Percentiles rank a stretch among this genome's conserved stretches.
Evolutionary conservation across 2,797 vertebrate species (phyloP).

Genomic region (Tenualosa ilisha): DNA sequence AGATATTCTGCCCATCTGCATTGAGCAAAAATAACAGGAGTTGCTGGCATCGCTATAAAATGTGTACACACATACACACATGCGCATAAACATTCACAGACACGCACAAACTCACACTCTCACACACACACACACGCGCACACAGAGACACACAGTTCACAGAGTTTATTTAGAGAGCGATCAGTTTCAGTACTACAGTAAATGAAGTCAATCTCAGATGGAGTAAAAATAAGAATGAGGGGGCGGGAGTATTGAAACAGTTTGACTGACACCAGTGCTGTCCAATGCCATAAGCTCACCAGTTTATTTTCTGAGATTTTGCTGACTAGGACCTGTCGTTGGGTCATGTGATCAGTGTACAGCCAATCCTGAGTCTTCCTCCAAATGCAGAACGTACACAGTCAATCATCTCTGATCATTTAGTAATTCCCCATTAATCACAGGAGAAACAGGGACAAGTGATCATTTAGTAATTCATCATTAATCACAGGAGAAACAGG

Average conservation of each 20-base stretch:
- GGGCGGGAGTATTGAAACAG: background rate
- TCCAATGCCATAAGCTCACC: background rate
- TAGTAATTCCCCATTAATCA: too few species aligned
- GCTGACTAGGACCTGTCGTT: background rate
- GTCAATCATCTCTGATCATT: background rate
- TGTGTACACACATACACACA: background rate
- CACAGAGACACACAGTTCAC: too few species aligned
- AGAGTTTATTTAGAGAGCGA: too few species aligned
- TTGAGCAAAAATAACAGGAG: constrained; percentile 6
- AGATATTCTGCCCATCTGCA: background rate
- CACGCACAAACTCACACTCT: too few species aligned
- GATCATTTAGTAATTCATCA: too few species aligned
- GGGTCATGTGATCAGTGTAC: too few species aligned
- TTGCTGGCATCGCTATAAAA: background rate
- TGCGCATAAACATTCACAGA: background rate
- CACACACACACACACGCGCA: too few species aligned
- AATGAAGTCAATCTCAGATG: background rate
- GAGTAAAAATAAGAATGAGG: background rate
- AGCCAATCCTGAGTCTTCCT: background rate
- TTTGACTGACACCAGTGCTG: background rate
- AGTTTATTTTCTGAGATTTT: background rate
- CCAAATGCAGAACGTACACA: background rate
- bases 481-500: too few species aligned
- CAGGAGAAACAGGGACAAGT: too few species aligned
- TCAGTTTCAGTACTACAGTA: too few species aligned